A percentile compares a stretch with the other conserved stretches of the same genome.
Evolutionary conservation across 2,113 vertebrate genomes (phyloP).

Genomic region (Paradisaea rubra): DNA sequence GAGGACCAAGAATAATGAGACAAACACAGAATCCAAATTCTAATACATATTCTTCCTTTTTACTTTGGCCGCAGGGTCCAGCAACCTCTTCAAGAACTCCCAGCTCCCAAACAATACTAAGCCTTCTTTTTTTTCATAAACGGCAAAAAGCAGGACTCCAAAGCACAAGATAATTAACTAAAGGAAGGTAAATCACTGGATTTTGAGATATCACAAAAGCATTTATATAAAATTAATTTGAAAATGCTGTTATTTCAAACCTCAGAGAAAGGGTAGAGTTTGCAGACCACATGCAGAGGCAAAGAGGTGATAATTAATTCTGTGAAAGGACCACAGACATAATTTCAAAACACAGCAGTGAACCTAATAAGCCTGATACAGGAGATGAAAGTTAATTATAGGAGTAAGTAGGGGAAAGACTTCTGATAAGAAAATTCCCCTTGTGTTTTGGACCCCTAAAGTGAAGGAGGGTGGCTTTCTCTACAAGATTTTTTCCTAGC

Average conservation of each 20-base stretch:
- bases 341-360: slow-evolving; percentile 32
- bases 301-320: slow-evolving; percentile 25
- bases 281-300: not conserved
- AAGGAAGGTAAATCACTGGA: not conserved
- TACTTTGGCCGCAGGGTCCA: not conserved
- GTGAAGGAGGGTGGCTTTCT: not conserved
- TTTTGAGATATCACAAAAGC: not conserved
- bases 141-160: not conserved
- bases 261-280: not conserved
- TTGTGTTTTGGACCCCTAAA: not conserved
- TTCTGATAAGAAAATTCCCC: slow-evolving; percentile 4
- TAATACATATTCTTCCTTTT: not conserved
- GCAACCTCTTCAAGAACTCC: not conserved
- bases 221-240: slow-evolving; percentile 8
- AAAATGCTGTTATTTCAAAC: not conserved
- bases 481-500: not conserved
- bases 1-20: not conserved
- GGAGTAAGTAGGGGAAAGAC: not conserved
- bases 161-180: not conserved
- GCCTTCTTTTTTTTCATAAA: not conserved
- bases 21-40: not conserved
- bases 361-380: slow-evolving; percentile 9
- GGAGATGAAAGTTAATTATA: slow-evolving; percentile 14
- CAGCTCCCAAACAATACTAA: not conserved
- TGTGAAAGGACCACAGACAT: not conserved